Conservation (phyloP, 2,888 invertebrate genomes). For the Carpatolechia fugitivella region DNA sequence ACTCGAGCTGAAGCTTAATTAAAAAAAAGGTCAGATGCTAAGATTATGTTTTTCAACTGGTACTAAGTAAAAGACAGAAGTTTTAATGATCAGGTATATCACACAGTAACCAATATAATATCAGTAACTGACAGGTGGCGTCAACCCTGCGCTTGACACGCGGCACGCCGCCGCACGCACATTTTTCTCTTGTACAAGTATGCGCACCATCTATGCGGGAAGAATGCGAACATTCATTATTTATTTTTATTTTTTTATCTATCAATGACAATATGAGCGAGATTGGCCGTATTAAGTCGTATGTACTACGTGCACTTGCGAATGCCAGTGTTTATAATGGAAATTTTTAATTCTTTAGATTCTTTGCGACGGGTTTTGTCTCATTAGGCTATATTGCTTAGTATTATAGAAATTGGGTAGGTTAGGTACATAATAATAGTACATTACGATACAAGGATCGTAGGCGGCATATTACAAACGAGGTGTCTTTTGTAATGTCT, state of each 20-base stretch:
- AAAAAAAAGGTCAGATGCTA: too few species aligned
- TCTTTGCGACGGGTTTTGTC: background rate
- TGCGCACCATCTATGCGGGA: slow-evolving; percentile 48
- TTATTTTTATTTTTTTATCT: slow-evolving; percentile 23
- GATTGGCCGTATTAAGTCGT: background rate
- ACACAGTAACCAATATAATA: too few species aligned
- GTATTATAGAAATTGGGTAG: too few species aligned
- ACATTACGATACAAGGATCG: too few species aligned
- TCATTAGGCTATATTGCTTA: background rate
- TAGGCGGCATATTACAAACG: too few species aligned
- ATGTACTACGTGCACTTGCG: background rate
- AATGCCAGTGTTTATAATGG: background rate
- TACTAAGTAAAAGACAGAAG: too few species aligned
- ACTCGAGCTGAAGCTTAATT: too few species aligned
- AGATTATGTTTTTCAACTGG: too few species aligned
- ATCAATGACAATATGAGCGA: background rate
- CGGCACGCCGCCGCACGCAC: slow-evolving; percentile 37
- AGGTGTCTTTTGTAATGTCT: too few species aligned
- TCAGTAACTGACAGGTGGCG: background rate
- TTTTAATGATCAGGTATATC: too few species aligned
- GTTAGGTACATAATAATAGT: too few species aligned
- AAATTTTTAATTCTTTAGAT: background rate
- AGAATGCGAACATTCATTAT: slow-evolving; percentile 49
- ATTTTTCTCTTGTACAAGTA: slow-evolving; percentile 59
- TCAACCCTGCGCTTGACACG: background rate